phyloP scores from a whole-genome alignment of 1,140 invertebrate species.

The Tetranychus urticae region DNA sequence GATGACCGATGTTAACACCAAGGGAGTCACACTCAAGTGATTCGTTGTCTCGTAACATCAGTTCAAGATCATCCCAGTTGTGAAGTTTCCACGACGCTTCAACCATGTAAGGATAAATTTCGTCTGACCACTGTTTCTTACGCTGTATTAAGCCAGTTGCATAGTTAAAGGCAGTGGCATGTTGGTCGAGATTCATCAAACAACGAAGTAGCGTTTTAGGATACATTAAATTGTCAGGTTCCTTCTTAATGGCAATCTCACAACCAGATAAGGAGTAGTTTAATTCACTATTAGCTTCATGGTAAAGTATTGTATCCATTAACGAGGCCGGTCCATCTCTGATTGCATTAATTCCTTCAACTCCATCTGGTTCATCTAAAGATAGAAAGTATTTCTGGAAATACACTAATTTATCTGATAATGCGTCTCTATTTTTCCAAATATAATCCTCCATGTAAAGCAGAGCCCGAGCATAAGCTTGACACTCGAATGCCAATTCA shows the following conservation, averaged over 20 bases:
- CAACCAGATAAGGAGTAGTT: constrained; percentile 31
- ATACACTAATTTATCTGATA: neutral
- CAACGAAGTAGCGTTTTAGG: constrained; percentile 26
- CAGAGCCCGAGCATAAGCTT: constrained; percentile 27
- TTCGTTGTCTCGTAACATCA: neutral
- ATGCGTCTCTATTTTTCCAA: neutral
- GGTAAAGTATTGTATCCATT: constrained; percentile 25
- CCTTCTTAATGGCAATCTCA: constrained; percentile 22
- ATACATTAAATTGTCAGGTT: constrained; percentile 20
- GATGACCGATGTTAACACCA: neutral
- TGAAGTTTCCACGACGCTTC: constrained; percentile 71
- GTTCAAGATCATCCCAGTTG: constrained; percentile 45
- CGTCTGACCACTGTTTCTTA: constrained; percentile 18
- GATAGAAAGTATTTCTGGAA: constrained; percentile 29
- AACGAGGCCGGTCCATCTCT: constrained; percentile 22
- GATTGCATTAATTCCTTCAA: constrained; percentile 26
- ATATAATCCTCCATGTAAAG: constrained; percentile 24
- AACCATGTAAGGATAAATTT: constrained; percentile 27
- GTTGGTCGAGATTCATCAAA: constrained; percentile 27
- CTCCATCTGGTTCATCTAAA: constrained; percentile 32
- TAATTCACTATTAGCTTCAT: constrained; percentile 27
- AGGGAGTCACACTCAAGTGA: neutral
- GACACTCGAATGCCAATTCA: constrained; percentile 27
- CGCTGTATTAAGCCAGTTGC: neutral
- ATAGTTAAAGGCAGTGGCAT: constrained; percentile 22